Percentiles rank a stretch among this genome's conserved stretches.
Conservation (phyloP, 2,888 invertebrate species). For the Hydrotaea diabolus region DNA sequence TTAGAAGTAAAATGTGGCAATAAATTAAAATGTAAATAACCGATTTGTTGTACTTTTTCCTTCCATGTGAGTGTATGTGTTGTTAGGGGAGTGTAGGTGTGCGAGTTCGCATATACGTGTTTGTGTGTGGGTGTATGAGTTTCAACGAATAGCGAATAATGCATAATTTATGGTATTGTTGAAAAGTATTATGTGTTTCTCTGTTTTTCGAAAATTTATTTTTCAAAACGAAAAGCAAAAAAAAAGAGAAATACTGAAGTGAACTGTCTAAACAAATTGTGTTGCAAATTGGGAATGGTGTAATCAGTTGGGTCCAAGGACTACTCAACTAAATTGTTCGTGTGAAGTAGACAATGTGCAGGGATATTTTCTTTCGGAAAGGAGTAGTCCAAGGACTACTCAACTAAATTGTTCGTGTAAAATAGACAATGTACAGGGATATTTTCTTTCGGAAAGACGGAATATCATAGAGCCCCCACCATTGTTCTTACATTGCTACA, state of each 20-base stretch:
- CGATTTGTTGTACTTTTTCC: neutral
- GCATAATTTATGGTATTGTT: slow-evolving; percentile 55
- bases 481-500: too few relatives aligned
- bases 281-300: neutral
- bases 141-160: slow-evolving; percentile 11
- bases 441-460: too few relatives aligned
- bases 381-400: too few relatives aligned
- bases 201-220: slow-evolving; percentile 3
- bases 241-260: neutral
- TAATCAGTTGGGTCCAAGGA: neutral
- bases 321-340: too few relatives aligned
- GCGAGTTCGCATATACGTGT: neutral
- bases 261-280: slow-evolving; percentile 2
- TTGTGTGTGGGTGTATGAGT: neutral
- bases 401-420: too few relatives aligned
- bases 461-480: too few relatives aligned
- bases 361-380: too few relatives aligned
- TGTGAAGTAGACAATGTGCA: too few relatives aligned
- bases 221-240: slow-evolving; percentile 24
- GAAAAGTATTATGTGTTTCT: slow-evolving; percentile 38
- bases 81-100: too few relatives aligned
- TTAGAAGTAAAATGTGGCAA: slow-evolving; percentile 41
- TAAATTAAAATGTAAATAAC: slow-evolving; percentile 54
- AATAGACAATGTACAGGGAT: too few relatives aligned
- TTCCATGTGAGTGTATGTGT: neutral